phyloP scores from a whole-genome alignment of 2,113 vertebrate genomes.

The Epinephelus fuscoguttatus region DNA sequence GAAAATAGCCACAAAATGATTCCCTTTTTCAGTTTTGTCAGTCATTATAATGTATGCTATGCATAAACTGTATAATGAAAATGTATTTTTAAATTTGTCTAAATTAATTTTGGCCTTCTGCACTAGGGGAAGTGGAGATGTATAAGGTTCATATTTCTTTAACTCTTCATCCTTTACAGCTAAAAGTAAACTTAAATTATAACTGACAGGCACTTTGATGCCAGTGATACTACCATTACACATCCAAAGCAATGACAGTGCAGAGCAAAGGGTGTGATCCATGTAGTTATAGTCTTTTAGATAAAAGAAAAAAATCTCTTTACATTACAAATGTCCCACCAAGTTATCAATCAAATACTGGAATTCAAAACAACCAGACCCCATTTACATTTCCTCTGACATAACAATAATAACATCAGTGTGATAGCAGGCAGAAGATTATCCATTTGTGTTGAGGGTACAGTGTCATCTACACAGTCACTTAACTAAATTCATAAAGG shows the following conservation, averaged over 20 bases:
- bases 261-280: neutral
- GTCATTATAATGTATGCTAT: neutral
- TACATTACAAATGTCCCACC: slow-evolving; percentile 16
- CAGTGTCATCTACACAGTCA: slow-evolving; percentile 49
- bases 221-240: neutral
- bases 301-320: neutral
- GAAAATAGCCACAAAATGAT: neutral
- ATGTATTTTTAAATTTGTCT: neutral
- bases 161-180: neutral
- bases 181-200: neutral
- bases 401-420: slow-evolving; percentile 11
- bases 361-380: slow-evolving; percentile 39
- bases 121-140: neutral
- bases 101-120: neutral
- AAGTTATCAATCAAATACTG: slow-evolving; percentile 5
- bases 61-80: neutral
- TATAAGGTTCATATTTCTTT: neutral
- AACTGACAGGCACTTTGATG: neutral
- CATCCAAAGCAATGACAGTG: neutral
- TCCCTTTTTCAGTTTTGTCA: neutral
- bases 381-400: slow-evolving; percentile 23
- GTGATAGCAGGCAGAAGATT: slow-evolving; percentile 23
- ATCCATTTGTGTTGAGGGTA: slow-evolving; percentile 35
- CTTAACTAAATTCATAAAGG: slow-evolving; percentile 63
- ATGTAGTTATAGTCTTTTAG: neutral